Conservation (phyloP, 2,113 vertebrate species). For the Elgaria multicarinata region DNA sequence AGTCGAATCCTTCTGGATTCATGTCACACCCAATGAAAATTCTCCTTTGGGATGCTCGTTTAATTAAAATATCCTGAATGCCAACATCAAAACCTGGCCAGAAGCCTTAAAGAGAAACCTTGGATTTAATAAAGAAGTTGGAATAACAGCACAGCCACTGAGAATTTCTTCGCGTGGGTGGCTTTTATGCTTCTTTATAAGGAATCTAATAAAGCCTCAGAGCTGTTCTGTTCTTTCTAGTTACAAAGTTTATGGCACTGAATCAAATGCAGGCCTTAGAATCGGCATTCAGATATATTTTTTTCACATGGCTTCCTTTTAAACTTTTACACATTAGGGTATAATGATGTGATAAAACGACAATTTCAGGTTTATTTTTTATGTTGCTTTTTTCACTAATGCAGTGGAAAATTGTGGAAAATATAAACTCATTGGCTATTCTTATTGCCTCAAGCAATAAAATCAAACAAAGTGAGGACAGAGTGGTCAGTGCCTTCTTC, state of each 20-base stretch:
- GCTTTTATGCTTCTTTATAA: conserved; percentile 20
- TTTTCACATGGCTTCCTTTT: conserved; percentile 40
- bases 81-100: conserved; percentile 67
- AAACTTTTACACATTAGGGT: conserved; percentile 45
- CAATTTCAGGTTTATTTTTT: conserved; percentile 38
- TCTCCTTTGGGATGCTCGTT: conserved; percentile 24
- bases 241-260: conserved; percentile 19
- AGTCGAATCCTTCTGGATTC: conserved; percentile 60
- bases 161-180: conserved; percentile 4
- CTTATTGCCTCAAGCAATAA: conserved; percentile 45
- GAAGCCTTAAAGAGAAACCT: conserved; percentile 59
- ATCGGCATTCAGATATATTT: conserved; percentile 25
- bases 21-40: conserved; percentile 27
- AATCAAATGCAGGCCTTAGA: conserved; percentile 34
- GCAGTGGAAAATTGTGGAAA: conserved; percentile 47
- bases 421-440: conserved; percentile 2
- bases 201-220: background rate
- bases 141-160: conserved; percentile 8
- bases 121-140: conserved; percentile 19
- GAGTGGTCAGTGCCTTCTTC: conserved; percentile 14
- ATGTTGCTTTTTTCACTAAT: conserved; percentile 46
- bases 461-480: conserved; percentile 43
- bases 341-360: conserved; percentile 39
- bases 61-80: conserved; percentile 62
- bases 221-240: conserved; percentile 37